Evolutionary conservation across 2,888 invertebrate genomes (phyloP), one percentile per base, ranked within the genome.

Genomic region (Exocentrus adspersus): DNA sequence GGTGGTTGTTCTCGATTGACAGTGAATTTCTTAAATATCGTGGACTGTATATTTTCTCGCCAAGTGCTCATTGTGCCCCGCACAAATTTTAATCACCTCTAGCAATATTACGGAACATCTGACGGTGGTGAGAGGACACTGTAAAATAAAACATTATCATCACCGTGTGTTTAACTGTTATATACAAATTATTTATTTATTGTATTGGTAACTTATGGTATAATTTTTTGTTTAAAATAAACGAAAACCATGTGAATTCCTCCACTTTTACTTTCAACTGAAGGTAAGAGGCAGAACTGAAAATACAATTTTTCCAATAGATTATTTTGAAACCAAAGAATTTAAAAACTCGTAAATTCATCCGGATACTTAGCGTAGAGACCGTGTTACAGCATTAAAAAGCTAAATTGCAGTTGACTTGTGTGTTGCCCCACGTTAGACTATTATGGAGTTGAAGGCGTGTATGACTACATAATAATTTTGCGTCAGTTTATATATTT

Each of bases 1-100:
- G 82, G 88, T 89, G 84, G 90, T 90, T 78, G 90, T 91, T 85
- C 86, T 91, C 80, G 91, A 91, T 88, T 91, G 90, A 90, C 88
- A 83, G 80, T 82, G 75, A 73, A 64, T 59, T 45, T 59, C 64
- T n/a, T n/a, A 56, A 62, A 45, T 46, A 41, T 63, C 28, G 50
- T 57, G 64, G 64, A 57, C 57, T 72, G 71, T 71, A 74, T 67
- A 72, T 73, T 67, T 69, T 71, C 74, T 71, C 66, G 69, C 68
- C 71, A 77, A 78, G 79, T 79, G 78, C 78, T 78, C 77, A 78
- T 72, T 75, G 77, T 78, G 76, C 72, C 59, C 67, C 60, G 68
- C 64, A 66, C 68, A 68, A 64, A 65, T 66, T 69, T 63, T 60
- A 68, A 64, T 69, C 75, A 74, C 76, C 72, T 72, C 72, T 75